phyloP scores from a whole-genome alignment of 2,797 vertebrate genomes.

The Hirundo rustica region DNA sequence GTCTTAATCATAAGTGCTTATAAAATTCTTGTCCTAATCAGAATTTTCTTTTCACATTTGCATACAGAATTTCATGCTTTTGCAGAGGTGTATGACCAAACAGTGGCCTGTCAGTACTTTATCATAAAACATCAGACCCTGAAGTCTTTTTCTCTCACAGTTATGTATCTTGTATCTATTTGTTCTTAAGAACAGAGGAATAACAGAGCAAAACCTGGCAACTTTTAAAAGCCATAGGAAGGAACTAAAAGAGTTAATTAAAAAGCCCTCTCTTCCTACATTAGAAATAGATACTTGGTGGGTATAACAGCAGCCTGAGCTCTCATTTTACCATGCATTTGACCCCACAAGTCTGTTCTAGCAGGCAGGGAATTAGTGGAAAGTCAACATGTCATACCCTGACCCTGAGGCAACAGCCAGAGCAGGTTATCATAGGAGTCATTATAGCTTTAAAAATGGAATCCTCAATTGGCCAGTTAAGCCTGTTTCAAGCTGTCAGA shows the following conservation, averaged over 20 bases:
- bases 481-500: slow-evolving; percentile 8
- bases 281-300: neutral
- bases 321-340: neutral
- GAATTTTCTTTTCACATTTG: neutral
- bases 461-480: slow-evolving; percentile 7
- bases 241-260: neutral
- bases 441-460: slow-evolving; percentile 22
- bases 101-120: neutral
- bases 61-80: neutral
- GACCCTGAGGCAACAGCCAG: slow-evolving; percentile 1
- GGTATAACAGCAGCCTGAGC: neutral
- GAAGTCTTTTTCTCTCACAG: neutral
- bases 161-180: neutral
- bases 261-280: neutral
- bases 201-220: neutral
- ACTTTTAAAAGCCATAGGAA: neutral
- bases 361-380: neutral
- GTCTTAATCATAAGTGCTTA: slow-evolving; percentile 2
- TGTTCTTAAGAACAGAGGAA: neutral
- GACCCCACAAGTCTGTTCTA: neutral
- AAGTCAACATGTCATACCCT: neutral
- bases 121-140: neutral
- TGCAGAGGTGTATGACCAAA: neutral
- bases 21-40: neutral
- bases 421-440: slow-evolving; percentile 30